Base-by-base conservation (phyloP, 2,888 invertebrate species). In the Deroplatys truncata region DNA sequence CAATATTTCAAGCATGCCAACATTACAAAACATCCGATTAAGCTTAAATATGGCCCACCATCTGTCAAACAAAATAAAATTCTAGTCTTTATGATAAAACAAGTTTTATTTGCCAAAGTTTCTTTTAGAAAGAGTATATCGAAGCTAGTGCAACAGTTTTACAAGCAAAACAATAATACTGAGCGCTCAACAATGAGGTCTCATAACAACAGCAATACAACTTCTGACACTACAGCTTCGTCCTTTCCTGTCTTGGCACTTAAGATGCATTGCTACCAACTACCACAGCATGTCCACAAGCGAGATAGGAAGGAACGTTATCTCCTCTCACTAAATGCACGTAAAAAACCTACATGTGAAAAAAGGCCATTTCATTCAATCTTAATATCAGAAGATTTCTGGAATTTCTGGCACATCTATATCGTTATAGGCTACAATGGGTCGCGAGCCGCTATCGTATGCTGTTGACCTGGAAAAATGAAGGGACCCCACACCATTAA, bases 361-460 rank as follows among this genome's bases (percentile, higher is more conserved):
- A 28, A 1, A 29, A 28, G 29, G 28, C 10, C 3, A 10, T 35
- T 25, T 25, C 20, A 43, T 56, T 49, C 25, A 84, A 43, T 84
- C 28, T 35, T 43, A 88, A 1, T 89, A 83, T 86, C 84, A 89
- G 89, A 89, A 87, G 86, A 89, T 83, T 72, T 89, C 94, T 84
- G 92, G 92, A 90, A 95, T 95, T 90, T 94, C 94, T 16, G 95
- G 94, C 35, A 94, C 94, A 92, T 95, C 95, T 91, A 95, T 92
- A 92, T 95, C 95, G 90, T 94, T 93, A 93, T 95, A 95, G 91
- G 94, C 94, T 89, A 95, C 93, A 90, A 95, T 93, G 82, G 83
- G 87, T 91, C 93, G 93, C 85, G 95, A 82, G 82, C 88, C 82
- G 82, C 88, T 31, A 56, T 88, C 88, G 35, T 88, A 82, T 84